Base-by-base conservation (phyloP, 2,113 vertebrate species). In the Percina caprodes region DNA sequence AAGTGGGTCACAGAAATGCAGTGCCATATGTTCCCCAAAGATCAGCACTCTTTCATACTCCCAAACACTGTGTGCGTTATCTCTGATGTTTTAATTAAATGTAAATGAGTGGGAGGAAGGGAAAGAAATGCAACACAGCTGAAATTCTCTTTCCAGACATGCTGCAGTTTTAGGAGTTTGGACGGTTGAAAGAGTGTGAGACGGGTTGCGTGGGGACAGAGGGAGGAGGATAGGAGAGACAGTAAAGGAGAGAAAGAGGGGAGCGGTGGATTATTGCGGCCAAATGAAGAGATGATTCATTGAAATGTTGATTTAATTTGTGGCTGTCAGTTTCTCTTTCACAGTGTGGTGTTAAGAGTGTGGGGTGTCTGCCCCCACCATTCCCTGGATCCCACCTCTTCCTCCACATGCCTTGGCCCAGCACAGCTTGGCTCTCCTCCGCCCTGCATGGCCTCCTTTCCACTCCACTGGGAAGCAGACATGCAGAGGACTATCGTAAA, bases 11-110 rank as follows among this genome's bases (percentile, higher is more conserved):
- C 66, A 66, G 24, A 83, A 81, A 71, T 49, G 62, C 61, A 80
- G 61, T 73, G 77, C 77, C 81, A 80, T 77, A 79, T 80, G 66
- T 88, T 86, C 82, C 58, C 76, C 45, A 80, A 85, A 83, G 77
- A 83, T 81, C 86, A 74, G 86, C 74, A 79, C 48, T 51, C 79
- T 68, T 42, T 78, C 82, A 66, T 51, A 75, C 75, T 80, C 83
- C 67, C 72, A 54, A 70, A 86, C 55, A 68, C 55, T 74, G 0
- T 26, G 16, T 52, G 60, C 46, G 67, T 85, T 75, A 73, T 82
- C 81, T 68, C 56, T 84, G 84, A 88, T 92, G 82, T 91, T 92
- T 94, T 91, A 92, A 93, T 94, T 93, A 93, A 91, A 92, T 83
- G 85, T 81, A 85, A 77, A 92, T 71, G 87, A 88, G 85, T 11